phyloP scores from a whole-genome alignment of 2,113 vertebrate species.

The Phrynosoma platyrhinos region DNA sequence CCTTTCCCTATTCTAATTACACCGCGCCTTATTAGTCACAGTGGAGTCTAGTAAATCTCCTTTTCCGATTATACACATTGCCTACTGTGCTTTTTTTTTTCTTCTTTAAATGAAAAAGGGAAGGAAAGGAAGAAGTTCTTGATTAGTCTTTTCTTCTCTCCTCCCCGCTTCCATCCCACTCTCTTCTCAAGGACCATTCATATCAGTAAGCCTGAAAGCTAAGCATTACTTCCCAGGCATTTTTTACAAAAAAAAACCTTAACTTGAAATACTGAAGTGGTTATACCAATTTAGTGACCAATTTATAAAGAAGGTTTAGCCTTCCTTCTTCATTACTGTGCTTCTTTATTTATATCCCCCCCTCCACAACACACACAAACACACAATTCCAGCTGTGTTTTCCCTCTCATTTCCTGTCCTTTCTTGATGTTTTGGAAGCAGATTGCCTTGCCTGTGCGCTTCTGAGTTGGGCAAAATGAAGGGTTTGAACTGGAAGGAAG shows the following conservation, averaged over 20 bases:
- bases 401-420: not conserved
- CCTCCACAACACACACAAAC: too few species aligned
- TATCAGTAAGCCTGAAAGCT: not conserved
- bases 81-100: conserved; percentile 32
- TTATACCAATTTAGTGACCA: not conserved
- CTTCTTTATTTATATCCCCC: too few species aligned
- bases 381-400: not conserved
- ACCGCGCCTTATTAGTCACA: conserved; percentile 65
- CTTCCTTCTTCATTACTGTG: conserved; percentile 2
- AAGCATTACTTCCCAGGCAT: not conserved
- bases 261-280: conserved; percentile 17
- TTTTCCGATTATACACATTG: conserved; percentile 59
- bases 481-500: not conserved
- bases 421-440: not conserved
- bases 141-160: conserved; percentile 23
- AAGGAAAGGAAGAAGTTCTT: conserved; percentile 43
- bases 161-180: not conserved
- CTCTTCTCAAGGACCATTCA: not conserved
- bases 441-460: not conserved
- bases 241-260: conserved; percentile 4
- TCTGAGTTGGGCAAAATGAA: not conserved
- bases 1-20: conserved; percentile 74
- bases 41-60: conserved; percentile 69
- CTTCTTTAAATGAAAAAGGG: conserved; percentile 12
- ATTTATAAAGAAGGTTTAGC: not conserved